phyloP scores from a whole-genome alignment of 2,888 invertebrate species.

The Drosophila barbarae region DNA sequence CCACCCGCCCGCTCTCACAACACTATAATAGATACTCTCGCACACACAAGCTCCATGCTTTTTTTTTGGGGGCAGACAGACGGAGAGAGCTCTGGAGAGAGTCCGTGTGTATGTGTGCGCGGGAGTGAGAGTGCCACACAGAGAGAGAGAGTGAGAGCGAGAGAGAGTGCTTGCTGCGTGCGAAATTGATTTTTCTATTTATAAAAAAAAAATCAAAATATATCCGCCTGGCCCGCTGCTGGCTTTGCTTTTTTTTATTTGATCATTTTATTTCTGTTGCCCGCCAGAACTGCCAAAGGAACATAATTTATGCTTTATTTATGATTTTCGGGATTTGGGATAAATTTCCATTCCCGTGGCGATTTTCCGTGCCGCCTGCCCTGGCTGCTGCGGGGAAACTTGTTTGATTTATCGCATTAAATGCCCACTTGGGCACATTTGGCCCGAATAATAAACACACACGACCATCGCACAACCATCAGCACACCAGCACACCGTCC shows the following conservation, averaged over 20 bases:
- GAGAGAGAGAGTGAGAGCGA: neutral
- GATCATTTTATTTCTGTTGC: conserved; percentile 56
- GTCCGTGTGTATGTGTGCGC: conserved; percentile 32
- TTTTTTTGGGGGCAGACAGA: conserved; percentile 11
- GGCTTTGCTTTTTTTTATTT: conserved; percentile 35
- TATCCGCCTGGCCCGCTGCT: conserved; percentile 63
- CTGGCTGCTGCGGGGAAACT: conserved; percentile 55
- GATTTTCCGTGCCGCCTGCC: conserved; percentile 23
- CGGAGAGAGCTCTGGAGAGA: conserved; percentile 14
- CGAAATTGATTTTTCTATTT: conserved; percentile 75
- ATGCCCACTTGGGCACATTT: conserved; percentile 58
- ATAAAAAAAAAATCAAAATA: conserved; percentile 74
- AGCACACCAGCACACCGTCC: conserved; percentile 10
- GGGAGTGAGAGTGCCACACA: conserved; percentile 30
- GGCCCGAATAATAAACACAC: conserved; percentile 26
- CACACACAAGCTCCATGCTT: conserved; percentile 47
- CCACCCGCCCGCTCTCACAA: conserved; percentile 46
- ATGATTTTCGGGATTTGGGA: conserved; percentile 47
- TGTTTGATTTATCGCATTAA: conserved; percentile 66
- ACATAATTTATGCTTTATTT: conserved; percentile 72
- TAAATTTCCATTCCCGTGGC: conserved; percentile 39
- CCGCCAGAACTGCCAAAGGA: conserved; percentile 55
- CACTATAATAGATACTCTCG: conserved; percentile 60
- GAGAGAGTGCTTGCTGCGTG: conserved; percentile 57
- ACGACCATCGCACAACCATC: neutral